These are phyloP conservation scores for Patella depressa DNA, from an alignment of 2,888 invertebrate species.

Conservation along the genomic window DNA sequence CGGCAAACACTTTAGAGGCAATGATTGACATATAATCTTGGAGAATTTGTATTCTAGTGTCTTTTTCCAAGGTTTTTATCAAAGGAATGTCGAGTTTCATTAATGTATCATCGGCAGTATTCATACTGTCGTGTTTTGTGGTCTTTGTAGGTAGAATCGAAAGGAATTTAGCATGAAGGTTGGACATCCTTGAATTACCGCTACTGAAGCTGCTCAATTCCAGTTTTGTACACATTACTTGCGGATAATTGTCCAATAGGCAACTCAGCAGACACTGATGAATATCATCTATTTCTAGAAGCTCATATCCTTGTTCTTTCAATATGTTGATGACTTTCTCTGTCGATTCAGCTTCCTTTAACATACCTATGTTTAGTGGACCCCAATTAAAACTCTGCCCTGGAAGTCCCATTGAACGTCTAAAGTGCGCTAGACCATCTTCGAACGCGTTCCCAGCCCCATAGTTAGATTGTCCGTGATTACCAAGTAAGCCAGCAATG, in stretches of 20 bases:
- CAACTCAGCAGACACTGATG: conserved; percentile 37
- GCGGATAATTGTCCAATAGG: conserved; percentile 37
- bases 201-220: conserved; percentile 16
- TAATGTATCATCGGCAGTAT: too few species aligned
- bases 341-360: conserved; percentile 12
- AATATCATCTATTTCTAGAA: conserved; percentile 29
- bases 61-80: conserved; percentile 29
- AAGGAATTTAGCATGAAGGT: not conserved
- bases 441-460: conserved; percentile 56
- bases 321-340: conserved; percentile 24
- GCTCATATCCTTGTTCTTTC: conserved; percentile 30
- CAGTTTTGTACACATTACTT: conserved; percentile 38
- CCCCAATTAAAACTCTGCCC: conserved; percentile 60
- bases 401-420: conserved; percentile 41
- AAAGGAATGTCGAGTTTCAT: conserved; percentile 26
- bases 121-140: not conserved
- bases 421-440: conserved; percentile 51
- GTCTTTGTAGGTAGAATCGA: not conserved
- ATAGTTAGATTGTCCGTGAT: conserved; percentile 54
- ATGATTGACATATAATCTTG: conserved; percentile 29
- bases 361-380: conserved; percentile 49
- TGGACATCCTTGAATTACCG: not conserved
- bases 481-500: conserved; percentile 51
- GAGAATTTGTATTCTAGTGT: conserved; percentile 27
- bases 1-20: conserved; percentile 34